These are phyloP conservation scores for Grus americana DNA, from an alignment of 2,113 vertebrate genomes.

Conservation along the genomic window DNA sequence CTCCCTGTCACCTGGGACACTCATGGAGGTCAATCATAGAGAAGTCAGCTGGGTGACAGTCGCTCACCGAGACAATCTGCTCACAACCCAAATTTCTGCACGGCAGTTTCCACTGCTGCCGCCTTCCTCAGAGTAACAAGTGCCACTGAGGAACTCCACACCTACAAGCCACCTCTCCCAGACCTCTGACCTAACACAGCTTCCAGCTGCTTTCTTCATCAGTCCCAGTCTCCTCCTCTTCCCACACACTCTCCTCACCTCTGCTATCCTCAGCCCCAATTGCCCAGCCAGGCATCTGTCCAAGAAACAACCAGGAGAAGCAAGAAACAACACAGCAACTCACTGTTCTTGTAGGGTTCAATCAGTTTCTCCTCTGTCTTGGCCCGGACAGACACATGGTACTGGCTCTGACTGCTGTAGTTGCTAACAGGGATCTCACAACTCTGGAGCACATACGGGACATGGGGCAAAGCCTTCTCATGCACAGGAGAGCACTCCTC, in stretches of 20 bases:
- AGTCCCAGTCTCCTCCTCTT: background rate
- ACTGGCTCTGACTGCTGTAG: slow-evolving; percentile 4
- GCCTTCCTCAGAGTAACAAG: background rate
- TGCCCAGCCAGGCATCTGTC: background rate
- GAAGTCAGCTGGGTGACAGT: background rate
- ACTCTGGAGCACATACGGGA: slow-evolving; percentile 36
- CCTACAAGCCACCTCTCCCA: background rate
- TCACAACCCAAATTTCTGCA: background rate
- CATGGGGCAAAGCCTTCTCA: background rate
- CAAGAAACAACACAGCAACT: background rate
- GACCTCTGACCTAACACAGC: background rate
- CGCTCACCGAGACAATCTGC: background rate
- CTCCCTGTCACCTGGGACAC: background rate
- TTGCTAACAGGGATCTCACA: slow-evolving; percentile 51
- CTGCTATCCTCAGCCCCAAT: background rate
- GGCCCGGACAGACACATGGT: slow-evolving; percentile 38
- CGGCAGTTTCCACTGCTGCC: background rate
- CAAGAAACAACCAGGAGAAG: background rate
- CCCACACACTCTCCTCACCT: background rate
- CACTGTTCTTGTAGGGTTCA: slow-evolving; percentile 24
- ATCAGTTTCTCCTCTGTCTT: slow-evolving; percentile 17
- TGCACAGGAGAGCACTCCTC: slow-evolving; percentile 43
- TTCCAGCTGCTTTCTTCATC: background rate
- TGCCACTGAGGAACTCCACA: background rate
- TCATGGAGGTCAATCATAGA: background rate